A percentile compares a stretch with the other conserved stretches of the same genome.
Evolutionary conservation across 2,888 invertebrate species (phyloP).

Genomic region (Epirrhoe alternata): DNA sequence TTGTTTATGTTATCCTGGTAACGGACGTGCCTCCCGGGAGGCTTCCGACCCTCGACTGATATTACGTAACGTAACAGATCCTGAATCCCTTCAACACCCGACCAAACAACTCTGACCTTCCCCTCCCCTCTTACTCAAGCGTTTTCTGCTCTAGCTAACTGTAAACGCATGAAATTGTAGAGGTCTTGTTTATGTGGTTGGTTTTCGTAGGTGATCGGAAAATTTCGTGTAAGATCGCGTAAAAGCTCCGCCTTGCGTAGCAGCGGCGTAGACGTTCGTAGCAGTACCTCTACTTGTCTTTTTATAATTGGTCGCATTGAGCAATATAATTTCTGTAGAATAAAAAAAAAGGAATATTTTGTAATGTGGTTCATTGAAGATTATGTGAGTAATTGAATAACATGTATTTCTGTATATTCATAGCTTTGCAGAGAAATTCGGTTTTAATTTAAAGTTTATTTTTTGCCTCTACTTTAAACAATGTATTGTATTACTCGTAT

Average conservation of each 20-base stretch:
- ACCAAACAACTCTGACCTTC: slow-evolving; percentile 56
- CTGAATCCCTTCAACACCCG: slow-evolving; percentile 70
- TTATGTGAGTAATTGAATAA: slow-evolving; percentile 4
- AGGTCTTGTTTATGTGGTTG: slow-evolving; percentile 56
- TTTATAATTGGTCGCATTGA: slow-evolving; percentile 18
- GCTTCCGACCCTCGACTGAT: slow-evolving; percentile 70
- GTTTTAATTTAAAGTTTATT: too few species aligned
- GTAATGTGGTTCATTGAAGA: not conserved
- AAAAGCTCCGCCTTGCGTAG: slow-evolving; percentile 70
- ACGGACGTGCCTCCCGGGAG: slow-evolving; percentile 62
- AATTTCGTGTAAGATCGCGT: slow-evolving; percentile 60
- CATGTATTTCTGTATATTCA: not conserved
- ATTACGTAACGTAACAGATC: slow-evolving; percentile 83
- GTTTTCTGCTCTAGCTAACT: not conserved
- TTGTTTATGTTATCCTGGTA: slow-evolving; percentile 72
- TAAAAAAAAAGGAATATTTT: not conserved
- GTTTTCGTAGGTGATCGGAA: slow-evolving; percentile 64
- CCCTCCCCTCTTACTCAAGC: slow-evolving; percentile 36
- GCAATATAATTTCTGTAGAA: not conserved
- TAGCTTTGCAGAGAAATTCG: not conserved
- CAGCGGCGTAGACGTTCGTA: slow-evolving; percentile 51
- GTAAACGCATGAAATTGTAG: slow-evolving; percentile 20
- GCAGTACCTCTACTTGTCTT: slow-evolving; percentile 32
- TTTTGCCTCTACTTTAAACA: too few species aligned
- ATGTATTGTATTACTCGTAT: too few species aligned